Base-by-base conservation (phyloP, 2,888 invertebrate genomes). In the Idaea dimidiata region DNA sequence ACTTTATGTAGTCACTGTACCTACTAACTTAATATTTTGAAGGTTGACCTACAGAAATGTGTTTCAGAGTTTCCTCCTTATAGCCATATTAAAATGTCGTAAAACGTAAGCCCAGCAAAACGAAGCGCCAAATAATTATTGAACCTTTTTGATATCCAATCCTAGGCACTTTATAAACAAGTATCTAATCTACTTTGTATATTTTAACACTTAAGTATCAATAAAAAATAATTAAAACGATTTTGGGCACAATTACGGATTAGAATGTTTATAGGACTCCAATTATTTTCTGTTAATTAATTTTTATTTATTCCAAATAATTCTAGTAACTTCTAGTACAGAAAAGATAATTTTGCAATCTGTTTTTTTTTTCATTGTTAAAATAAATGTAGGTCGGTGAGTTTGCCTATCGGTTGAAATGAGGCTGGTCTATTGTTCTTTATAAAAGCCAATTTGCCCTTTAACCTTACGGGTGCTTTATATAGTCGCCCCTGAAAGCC, bases 401-500 rank as follows among this genome's bases (percentile, higher is more conserved):
- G 24, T 24, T 24, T 1, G 43, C 43, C 8, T 43, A 43, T 43
- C 43, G 43, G 43, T 43, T 43, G 43, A 43, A 43, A 43, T 43
- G 8, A 43, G 43, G 43, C 14, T 14, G 14, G 8, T 43, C 43
- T 43, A 7, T 43, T 43, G 43, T 43, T 43, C 43, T 43, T 43
- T 43, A 43, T 43, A 43, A 43, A 43, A 43, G 43, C 43, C 43
- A 43, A 43, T 43, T 43, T 43, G 43, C 43, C 43, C 43, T 43
- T 43, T 43, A 43, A 43, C 43, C 43, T 43, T 8, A 8, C 3
- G 14, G 43, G 14, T 43, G 14, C 14, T 43, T 43, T 43, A 43
- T 43, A 43, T 7, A 14, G 10, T 7, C 43, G 0, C 0, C 43
- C 10, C 10, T 43, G 10, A 43, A 43, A 43, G 43, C 43, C 43